Evolutionary conservation across 2,113 vertebrate genomes (phyloP), one percentile per base, ranked within the genome.

Genomic region (Murina feae): DNA sequence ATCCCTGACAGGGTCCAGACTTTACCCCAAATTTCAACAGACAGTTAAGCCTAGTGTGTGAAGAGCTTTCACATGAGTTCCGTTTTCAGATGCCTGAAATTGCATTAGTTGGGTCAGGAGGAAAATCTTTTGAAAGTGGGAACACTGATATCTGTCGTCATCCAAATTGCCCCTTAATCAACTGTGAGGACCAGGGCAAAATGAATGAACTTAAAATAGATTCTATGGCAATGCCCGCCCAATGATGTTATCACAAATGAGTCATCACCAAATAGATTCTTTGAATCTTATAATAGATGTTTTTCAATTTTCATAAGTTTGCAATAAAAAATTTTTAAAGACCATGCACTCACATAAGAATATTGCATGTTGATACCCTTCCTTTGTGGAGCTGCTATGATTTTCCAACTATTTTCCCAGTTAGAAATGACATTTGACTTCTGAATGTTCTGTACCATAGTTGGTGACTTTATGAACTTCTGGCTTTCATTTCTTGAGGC

Each of bases 401-500:
- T 55, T 86, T 42, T 30, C 12, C 69, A 42, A 37, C 13, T 60
- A 0, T 90, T 66, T 94, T 32, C 39, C 65, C 5, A 21, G 28
- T 93, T 66, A 63, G 78, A 78, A 35, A 18, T 9, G 12, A 74
- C 32, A 9, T 63, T 90, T 93, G 65, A 89, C 86, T 76, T 81
- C 80, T 79, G 4, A 44, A 0, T 74, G 51, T 58, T 96, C 60
- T 72, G 9, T 58, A 1, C 66, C 86, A 21, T 25, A 94, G 81
- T 68, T 86, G 68, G 80, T 65, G 85, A 84, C 51, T 80, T 75
- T 51, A 88, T 97, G 85, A 93, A 90, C 94, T 87, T 69, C 69
- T 92, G 85, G 74, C 47, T n/a, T 37, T 60, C 83, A 14, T 2
- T 89, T 97, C 95, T 93, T 1, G 60, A 44, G 53, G 72, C 81